Base-by-base conservation (phyloP, 1,140 invertebrate genomes). In the Asobara japonica region DNA sequence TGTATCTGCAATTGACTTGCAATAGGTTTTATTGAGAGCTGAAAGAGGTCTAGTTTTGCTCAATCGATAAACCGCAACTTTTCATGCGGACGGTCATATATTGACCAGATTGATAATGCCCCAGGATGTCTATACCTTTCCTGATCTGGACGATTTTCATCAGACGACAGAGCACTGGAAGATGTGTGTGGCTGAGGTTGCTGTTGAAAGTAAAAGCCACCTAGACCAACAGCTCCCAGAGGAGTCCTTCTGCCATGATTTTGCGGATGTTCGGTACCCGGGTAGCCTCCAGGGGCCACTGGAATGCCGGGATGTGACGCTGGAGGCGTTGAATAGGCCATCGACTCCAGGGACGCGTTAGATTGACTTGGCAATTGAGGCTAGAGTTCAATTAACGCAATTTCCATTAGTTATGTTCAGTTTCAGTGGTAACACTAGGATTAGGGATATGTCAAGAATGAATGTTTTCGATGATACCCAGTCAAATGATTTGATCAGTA, bases 121-220 rank as follows among this genome's bases (percentile, higher is more conserved):
- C 69, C 78, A 13, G 80, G 72, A 0, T 84, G 82, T 77, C 86
- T 87, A 18, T 70, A 88, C 84, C 85, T 84, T 66, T 88, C 86
- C 27, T 84, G 75, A 81, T 93, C 93, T 0, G 94, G 94, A 78
- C 93, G 91, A 81, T 95, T 95, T 85, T 95, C 94, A 81, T 95
- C 94, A 3, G 92, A 72, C 18, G 70, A 92, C 11, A 92, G 90
- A 56, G 83, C 79, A 79, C 86, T 74, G 72, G 89, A 82, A 75
- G 89, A 84, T 8, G 84, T 78, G 25, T 86, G 85, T 0, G 85
- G 83, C 61, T 84, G 85, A 0, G 86, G 89, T 76, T 89, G 88
- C 76, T 91, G 86, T 84, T 90, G 90, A 78, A 90, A 91, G 84
- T 95, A 95, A 83, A 94, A 94, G 13, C 94, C 93, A 20, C 94